A percentile compares a stretch with the other conserved stretches of the same genome.
Conservation (phyloP, 1,140 invertebrate genomes). For the Zaprionus vittiger region DNA sequence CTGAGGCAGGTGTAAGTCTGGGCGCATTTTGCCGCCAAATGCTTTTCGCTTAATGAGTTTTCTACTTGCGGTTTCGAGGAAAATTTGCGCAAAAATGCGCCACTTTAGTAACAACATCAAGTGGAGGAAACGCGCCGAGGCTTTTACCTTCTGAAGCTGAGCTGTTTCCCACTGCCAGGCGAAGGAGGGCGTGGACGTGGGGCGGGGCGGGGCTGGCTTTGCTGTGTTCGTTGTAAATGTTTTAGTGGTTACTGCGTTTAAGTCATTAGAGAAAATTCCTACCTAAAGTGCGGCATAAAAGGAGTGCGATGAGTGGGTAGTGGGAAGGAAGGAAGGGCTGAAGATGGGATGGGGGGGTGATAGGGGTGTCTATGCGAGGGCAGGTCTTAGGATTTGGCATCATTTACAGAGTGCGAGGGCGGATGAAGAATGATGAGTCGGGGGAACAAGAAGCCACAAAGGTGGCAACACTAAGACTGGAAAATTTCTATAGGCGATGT, state of each 20-base stretch:
- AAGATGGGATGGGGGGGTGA: too few species aligned
- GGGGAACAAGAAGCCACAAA: not conserved
- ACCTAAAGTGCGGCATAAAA: constrained; percentile 59
- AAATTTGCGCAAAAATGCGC: constrained; percentile 77
- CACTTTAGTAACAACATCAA: constrained; percentile 60
- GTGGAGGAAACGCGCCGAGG: constrained; percentile 39
- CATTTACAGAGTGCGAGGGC: constrained; percentile 19
- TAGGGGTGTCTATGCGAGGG: not conserved
- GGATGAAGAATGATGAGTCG: not conserved
- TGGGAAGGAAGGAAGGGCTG: constrained; percentile 7
- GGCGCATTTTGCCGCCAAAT: constrained; percentile 52
- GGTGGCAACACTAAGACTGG: not conserved
- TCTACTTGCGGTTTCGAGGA: constrained; percentile 72
- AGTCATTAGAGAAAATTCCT: constrained; percentile 80
- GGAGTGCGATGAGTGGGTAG: constrained; percentile 22
- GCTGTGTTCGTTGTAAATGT: constrained; percentile 72
- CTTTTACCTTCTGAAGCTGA: constrained; percentile 40
- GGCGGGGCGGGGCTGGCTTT: constrained; percentile 3
- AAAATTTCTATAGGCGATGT: not conserved
- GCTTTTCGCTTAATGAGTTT: constrained; percentile 76
- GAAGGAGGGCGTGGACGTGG: not conserved
- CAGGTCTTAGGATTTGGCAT: constrained; percentile 48
- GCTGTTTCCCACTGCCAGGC: not conserved
- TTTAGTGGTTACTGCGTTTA: constrained; percentile 79
- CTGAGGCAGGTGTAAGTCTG: constrained; percentile 22